These are phyloP conservation scores for Morus bassanus DNA, from an alignment of 2,797 vertebrate genomes.

Conservation along the genomic window DNA sequence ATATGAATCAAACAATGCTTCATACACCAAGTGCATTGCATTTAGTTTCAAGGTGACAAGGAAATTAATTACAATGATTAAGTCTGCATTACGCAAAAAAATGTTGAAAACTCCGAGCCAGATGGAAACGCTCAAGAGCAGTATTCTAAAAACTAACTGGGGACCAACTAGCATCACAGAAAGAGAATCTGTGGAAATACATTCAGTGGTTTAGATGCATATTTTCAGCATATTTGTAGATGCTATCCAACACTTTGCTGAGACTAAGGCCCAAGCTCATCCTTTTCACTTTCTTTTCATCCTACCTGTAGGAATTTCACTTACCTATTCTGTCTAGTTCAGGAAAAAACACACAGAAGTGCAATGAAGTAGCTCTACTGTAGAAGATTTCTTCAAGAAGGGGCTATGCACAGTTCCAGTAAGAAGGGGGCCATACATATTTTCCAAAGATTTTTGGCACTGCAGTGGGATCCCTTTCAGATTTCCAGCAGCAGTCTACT, in stretches of 20 bases:
- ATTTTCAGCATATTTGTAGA: background rate
- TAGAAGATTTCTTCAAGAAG: constrained; percentile 23
- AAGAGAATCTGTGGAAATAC: background rate
- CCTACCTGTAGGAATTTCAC: background rate
- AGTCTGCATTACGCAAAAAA: background rate
- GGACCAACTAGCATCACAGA: background rate
- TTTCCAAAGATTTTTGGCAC: constrained; percentile 50
- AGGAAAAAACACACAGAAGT: background rate
- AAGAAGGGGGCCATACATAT: background rate
- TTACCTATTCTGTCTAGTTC: background rate
- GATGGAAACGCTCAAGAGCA: constrained; percentile 18
- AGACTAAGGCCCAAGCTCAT: background rate
- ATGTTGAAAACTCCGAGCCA: background rate
- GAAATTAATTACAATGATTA: background rate
- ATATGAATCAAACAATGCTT: background rate
- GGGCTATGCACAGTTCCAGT: background rate
- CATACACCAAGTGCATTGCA: background rate
- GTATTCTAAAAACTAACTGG: background rate
- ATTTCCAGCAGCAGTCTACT: constrained; percentile 50
- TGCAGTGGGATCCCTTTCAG: constrained; percentile 32
- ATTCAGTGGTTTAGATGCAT: background rate
- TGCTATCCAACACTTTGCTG: background rate
- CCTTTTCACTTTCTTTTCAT: background rate
- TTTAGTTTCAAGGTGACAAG: background rate
- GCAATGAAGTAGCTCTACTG: background rate